Evolutionary conservation across 2,113 vertebrate genomes (phyloP).

Genomic region (Myrmecophaga tridactyla): DNA sequence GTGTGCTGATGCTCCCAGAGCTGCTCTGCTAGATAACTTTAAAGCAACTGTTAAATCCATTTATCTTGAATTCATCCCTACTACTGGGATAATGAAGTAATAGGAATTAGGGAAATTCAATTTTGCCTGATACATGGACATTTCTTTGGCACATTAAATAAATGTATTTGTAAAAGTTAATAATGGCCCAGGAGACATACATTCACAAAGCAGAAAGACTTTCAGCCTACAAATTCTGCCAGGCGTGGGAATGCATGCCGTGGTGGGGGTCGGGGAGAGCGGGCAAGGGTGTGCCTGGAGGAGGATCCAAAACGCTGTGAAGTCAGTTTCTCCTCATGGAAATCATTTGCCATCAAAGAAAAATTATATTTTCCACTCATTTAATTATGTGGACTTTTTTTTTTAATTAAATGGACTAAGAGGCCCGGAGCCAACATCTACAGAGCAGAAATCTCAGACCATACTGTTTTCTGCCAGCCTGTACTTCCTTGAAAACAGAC

Average conservation of each 20-base stretch:
- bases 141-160: neutral
- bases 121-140: neutral
- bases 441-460: conserved; percentile 60
- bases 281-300: too few species aligned
- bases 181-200: neutral
- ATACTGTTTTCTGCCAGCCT: conserved; percentile 50
- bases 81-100: neutral
- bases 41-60: neutral
- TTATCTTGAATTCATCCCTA: neutral
- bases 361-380: conserved; percentile 42
- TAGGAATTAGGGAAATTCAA: neutral
- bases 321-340: conserved; percentile 57
- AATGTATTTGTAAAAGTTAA: neutral
- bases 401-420: conserved; percentile 65
- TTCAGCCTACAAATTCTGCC: neutral
- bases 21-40: neutral
- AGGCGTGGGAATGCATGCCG: too few species aligned
- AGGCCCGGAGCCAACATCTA: conserved; percentile 66
- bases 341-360: conserved; percentile 70
- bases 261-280: too few species aligned
- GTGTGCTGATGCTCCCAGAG: neutral
- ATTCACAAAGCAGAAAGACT: neutral
- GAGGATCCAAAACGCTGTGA: too few species aligned
- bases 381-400: conserved; percentile 66
- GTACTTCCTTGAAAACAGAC: conserved; percentile 72